Conservation (phyloP, 1,140 invertebrate genomes). For the Lineus longissimus region DNA sequence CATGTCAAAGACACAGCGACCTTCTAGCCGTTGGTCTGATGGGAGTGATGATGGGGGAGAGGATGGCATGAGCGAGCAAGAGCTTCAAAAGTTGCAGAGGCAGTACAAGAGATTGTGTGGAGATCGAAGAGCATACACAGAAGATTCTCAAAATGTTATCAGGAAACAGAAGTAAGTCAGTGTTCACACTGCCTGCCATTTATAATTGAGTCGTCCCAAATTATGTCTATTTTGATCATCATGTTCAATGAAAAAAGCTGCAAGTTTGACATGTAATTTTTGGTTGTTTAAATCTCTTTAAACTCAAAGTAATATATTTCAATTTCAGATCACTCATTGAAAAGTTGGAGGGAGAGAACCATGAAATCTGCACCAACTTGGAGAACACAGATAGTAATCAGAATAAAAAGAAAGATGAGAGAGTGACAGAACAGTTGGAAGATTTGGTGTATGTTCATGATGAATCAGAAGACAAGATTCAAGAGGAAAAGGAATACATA, state of each 20-base stretch:
- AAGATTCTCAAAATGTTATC: constrained; percentile 61
- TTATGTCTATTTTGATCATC: not conserved
- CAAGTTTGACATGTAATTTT: not conserved
- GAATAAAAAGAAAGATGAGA: constrained; percentile 25
- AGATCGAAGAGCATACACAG: constrained; percentile 62
- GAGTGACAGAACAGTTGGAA: constrained; percentile 20
- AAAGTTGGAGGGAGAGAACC: constrained; percentile 26
- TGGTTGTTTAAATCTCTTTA: not conserved
- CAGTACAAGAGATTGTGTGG: constrained; percentile 71
- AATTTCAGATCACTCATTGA: constrained; percentile 22
- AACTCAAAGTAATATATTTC: not conserved
- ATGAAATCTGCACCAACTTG: constrained; percentile 26
- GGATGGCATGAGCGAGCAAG: constrained; percentile 53
- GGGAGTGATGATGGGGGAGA: constrained; percentile 14
- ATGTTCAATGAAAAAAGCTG: not conserved
- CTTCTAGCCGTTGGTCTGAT: not conserved
- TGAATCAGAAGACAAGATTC: constrained; percentile 16
- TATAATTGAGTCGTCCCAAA: not conserved
- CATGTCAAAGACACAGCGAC: too few relatives aligned
- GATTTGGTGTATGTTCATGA: constrained; percentile 23
- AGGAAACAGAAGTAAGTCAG: constrained; percentile 58
- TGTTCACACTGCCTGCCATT: not conserved
- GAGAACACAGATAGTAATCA: constrained; percentile 25
- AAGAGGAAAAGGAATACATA: constrained; percentile 27
- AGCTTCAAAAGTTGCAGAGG: constrained; percentile 64